These are phyloP conservation scores for Henricia sp. DNA, from an alignment of 53 echinoderm and acorn worm genomes.

Conservation along the genomic window DNA sequence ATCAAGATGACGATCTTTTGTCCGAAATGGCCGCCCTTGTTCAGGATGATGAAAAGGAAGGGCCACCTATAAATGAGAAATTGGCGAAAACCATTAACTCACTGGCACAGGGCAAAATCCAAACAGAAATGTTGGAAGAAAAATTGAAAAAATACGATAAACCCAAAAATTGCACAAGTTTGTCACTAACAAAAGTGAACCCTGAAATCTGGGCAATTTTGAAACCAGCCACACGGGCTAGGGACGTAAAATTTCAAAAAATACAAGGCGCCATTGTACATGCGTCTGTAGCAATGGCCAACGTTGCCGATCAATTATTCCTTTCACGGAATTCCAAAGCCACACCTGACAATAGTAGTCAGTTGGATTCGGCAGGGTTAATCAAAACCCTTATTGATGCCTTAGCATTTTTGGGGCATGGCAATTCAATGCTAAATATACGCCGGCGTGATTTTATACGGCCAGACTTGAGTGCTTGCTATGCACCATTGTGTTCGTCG, in stretches of 20 bases:
- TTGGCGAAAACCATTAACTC: neutral
- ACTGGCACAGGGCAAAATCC: neutral
- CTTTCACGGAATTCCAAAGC: neutral
- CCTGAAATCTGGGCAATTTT: neutral
- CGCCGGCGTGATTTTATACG: neutral
- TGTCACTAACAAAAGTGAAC: neutral
- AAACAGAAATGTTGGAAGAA: neutral
- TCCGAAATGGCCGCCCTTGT: neutral
- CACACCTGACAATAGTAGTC: neutral
- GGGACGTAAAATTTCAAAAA: neutral
- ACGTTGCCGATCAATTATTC: neutral
- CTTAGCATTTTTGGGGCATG: neutral
- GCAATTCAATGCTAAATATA: neutral
- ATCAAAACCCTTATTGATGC: conserved; percentile 5
- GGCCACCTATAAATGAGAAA: neutral
- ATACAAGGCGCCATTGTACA: neutral
- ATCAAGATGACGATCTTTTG: neutral
- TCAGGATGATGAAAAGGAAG: neutral
- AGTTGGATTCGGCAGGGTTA: neutral
- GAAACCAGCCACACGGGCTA: neutral
- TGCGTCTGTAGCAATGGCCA: neutral
- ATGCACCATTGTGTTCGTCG: neutral
- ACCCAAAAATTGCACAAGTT: neutral
- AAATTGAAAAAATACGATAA: neutral
- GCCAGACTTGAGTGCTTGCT: neutral